Conservation (phyloP, 2,888 invertebrate genomes). For the Heterodera filipjevi region DNA sequence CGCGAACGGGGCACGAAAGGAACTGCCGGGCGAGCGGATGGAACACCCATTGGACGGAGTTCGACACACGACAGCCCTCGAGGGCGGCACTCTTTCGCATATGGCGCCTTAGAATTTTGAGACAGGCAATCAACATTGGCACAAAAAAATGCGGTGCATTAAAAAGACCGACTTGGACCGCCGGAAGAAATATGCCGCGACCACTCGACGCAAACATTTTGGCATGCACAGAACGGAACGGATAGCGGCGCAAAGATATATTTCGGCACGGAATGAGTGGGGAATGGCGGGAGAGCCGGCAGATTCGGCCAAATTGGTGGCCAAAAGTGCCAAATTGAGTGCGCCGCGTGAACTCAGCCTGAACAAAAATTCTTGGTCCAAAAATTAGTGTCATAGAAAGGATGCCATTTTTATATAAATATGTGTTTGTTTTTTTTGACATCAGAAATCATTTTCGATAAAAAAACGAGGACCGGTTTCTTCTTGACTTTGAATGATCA, state of each 20-base stretch:
- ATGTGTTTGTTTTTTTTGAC: too few relatives aligned
- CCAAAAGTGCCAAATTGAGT: constrained; percentile 58
- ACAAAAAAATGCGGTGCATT: neutral
- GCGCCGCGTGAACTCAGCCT: constrained; percentile 45
- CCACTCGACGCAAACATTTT: constrained; percentile 47
- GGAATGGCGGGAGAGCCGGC: constrained; percentile 61
- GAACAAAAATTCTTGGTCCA: constrained; percentile 1
- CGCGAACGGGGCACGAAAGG: constrained; percentile 34
- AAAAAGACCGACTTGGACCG: constrained; percentile 42
- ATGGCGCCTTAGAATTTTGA: constrained; percentile 16
- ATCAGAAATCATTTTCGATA: too few relatives aligned
- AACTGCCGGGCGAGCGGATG: constrained; percentile 56
- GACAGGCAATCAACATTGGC: neutral
- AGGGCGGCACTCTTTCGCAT: constrained; percentile 41
- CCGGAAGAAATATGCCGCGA: constrained; percentile 57
- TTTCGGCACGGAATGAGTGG: constrained; percentile 46
- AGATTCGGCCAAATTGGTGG: constrained; percentile 52
- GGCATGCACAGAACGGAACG: constrained; percentile 52
- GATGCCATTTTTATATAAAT: too few relatives aligned
- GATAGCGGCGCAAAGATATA: constrained; percentile 49
- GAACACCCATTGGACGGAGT: constrained; percentile 53
- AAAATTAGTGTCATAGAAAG: too few relatives aligned
- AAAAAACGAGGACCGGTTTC: too few relatives aligned
- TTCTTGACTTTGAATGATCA: too few relatives aligned
- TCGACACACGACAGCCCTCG: neutral